Percentiles rank a stretch among this genome's conserved stretches.
phyloP scores from a whole-genome alignment of 2,888 invertebrate species.

The Nemoura dubitans region DNA sequence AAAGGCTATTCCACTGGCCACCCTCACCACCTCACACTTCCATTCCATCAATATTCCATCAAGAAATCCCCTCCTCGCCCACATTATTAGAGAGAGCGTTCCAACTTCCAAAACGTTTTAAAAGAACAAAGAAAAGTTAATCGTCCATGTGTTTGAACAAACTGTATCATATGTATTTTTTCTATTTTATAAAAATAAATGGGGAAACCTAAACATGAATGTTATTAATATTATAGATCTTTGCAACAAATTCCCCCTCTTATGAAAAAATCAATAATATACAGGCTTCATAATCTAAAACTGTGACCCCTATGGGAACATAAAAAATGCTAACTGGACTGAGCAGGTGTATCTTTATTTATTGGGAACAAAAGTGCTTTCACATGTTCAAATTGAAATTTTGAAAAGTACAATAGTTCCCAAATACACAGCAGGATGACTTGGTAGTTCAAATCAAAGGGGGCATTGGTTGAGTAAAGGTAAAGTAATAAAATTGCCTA shows the following conservation, averaged over 20 bases:
- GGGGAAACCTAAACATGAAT: not conserved
- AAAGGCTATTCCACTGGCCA: not conserved
- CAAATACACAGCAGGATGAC: not conserved
- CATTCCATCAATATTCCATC: constrained; percentile 12
- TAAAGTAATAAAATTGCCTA: not conserved
- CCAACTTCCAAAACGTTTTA: not conserved
- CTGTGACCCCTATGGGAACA: not conserved
- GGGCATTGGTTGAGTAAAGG: not conserved
- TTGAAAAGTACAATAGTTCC: not conserved
- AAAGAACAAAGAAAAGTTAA: not conserved
- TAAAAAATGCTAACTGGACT: not conserved
- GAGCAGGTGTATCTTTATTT: not conserved
- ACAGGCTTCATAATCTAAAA: not conserved
- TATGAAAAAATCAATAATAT: not conserved
- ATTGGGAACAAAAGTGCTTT: not conserved
- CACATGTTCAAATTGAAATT: not conserved
- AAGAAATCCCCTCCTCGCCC: not conserved
- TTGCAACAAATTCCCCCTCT: not conserved
- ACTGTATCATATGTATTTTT: not conserved
- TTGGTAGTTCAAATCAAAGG: not conserved
- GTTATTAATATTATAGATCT: not conserved
- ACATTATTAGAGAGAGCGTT: not conserved
- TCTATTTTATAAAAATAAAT: not conserved
- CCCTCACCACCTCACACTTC: not conserved
- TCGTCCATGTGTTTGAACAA: not conserved